Conservation (phyloP, 2,113 vertebrate genomes). For the Pagrus major region DNA sequence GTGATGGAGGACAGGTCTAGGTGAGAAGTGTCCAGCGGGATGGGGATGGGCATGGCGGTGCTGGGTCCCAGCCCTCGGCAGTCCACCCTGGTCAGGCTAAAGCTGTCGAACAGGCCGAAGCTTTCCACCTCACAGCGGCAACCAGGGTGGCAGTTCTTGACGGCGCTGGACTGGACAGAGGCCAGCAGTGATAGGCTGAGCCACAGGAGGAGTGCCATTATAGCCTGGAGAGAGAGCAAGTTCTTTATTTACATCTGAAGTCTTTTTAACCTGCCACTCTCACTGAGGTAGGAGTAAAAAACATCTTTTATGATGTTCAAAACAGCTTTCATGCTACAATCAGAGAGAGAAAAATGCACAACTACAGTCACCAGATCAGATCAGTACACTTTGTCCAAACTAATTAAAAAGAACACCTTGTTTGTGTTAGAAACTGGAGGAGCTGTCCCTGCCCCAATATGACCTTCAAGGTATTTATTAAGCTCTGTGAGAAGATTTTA, state of each 20-base stretch:
- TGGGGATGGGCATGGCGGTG: conserved; percentile 87
- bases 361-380: neutral
- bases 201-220: conserved; percentile 75
- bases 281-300: neutral
- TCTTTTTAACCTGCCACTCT: neutral
- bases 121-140: conserved; percentile 96
- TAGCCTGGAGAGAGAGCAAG: conserved; percentile 64
- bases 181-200: conserved; percentile 71
- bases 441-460: conserved; percentile 5
- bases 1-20: conserved; percentile 93
- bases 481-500: conserved; percentile 23
- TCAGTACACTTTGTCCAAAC: neutral
- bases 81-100: conserved; percentile 95
- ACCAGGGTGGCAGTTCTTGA: conserved; percentile 90
- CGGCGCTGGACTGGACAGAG: conserved; percentile 43
- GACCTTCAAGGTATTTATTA: conserved; percentile 29
- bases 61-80: conserved; percentile 89
- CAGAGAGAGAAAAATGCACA: neutral
- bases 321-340: neutral
- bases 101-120: conserved; percentile 97
- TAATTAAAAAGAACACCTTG: neutral
- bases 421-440: conserved; percentile 1
- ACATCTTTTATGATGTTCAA: neutral
- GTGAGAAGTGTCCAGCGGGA: conserved; percentile 94
- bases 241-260: conserved; percentile 3